Base-by-base conservation (phyloP, 1,140 invertebrate genomes). In the Atopsyche davidsoni region DNA sequence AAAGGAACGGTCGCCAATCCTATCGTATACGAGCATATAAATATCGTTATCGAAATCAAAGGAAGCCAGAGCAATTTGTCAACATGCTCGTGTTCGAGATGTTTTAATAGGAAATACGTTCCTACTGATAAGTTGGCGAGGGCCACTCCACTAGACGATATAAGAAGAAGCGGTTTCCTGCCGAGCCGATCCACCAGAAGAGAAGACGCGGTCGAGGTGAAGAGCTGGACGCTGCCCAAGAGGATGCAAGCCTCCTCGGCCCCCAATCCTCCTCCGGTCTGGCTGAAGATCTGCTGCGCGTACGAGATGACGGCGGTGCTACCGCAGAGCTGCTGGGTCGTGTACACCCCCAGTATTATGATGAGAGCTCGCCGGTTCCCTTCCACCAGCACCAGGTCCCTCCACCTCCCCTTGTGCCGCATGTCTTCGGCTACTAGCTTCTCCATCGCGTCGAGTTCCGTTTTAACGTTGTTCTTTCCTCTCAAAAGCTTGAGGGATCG, bases 281-380 rank as follows among this genome's bases (percentile, higher is more conserved):
- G 66, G 10, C 77, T 75, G 53, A 91, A 79, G 55, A 91, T 87
- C 32, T 80, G 78, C 47, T 87, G 82, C 14, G 83, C 77, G 60
- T 89, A 89, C 21, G 83, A 82, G 57, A 82, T 80, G 14, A 90
- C 73, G 1, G 82, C 82, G 40, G 83, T 83, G n/a, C 86, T 80
- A 1, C 87, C 84, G 42, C 79, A 85, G 23, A 88, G 73, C 61
- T 89, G 85, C 64, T 90, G 86, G 17, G 86, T 82, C 3, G 82
- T 72, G 59, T 85, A 83, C 44, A 89, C 67, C 11, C 78, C 68
- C 25, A 82, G 60, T 18, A 80, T 72, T 28, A 88, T 78, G 4
- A 79, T 64, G 4, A 90, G 65, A 1, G 82, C 83, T 50, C 75
- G 79, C 24, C 77, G 68, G 61, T 86, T 83, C 7, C 72, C 79